Evolutionary conservation across 2,113 vertebrate genomes (phyloP).

Genomic region (Oncorhynchus keta): DNA sequence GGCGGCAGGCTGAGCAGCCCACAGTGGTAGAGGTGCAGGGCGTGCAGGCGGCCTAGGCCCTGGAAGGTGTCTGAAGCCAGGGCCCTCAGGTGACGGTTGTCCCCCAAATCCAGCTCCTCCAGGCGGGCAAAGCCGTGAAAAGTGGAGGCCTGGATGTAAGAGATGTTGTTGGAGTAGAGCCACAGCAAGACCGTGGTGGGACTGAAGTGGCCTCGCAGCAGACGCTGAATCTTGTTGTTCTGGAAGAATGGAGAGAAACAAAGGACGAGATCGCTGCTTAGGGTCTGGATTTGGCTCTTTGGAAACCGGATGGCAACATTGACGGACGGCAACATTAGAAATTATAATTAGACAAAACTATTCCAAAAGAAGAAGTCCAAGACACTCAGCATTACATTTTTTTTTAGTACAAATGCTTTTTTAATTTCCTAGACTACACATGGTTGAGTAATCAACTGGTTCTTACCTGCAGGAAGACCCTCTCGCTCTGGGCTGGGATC

Average conservation of each 20-base stretch:
- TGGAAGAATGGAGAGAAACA: constrained; percentile 55
- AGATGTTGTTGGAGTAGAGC: constrained; percentile 98
- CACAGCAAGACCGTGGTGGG: constrained; percentile 90
- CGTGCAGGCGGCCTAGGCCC: constrained; percentile 87
- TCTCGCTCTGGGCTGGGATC: constrained; percentile 91
- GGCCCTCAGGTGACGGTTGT: constrained; percentile 87
- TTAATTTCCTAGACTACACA: too few relatives aligned
- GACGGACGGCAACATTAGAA: too few relatives aligned
- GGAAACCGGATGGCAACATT: too few relatives aligned
- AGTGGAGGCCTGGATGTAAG: constrained; percentile 89
- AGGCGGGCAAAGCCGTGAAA: constrained; percentile 90
- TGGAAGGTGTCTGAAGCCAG: constrained; percentile 91
- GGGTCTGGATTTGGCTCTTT: too few relatives aligned
- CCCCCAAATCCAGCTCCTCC: constrained; percentile 96
- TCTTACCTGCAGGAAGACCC: constrained; percentile 75
- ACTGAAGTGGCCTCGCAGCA: constrained; percentile 91
- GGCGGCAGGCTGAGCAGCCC: constrained; percentile 85
- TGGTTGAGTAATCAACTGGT: too few relatives aligned
- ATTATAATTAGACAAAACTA: too few relatives aligned
- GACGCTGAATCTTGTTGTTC: constrained; percentile 92
- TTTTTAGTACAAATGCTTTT: too few relatives aligned
- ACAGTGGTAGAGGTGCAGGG: constrained; percentile 93
- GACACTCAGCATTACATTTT: too few relatives aligned
- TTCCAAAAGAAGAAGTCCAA: too few relatives aligned
- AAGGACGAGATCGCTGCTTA: too few relatives aligned